Conservation (phyloP, 2,888 invertebrate species). For the Opisthograptis luteolata region DNA sequence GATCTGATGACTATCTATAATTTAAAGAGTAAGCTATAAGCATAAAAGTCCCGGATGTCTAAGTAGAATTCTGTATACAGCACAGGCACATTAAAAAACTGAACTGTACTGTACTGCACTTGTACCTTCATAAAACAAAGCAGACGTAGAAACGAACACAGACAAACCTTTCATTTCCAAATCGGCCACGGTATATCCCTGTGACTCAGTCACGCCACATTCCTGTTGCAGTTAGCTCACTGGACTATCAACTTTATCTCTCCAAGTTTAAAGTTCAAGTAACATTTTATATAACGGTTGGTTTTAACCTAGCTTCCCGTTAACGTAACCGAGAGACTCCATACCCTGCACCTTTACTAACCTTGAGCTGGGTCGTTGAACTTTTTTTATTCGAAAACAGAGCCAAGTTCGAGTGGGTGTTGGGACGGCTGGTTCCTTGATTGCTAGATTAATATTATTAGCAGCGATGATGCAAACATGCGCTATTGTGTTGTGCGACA, state of each 20-base stretch:
- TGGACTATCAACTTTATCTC: conserved; percentile 11
- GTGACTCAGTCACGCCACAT: conserved; percentile 25
- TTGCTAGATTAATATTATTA: neutral
- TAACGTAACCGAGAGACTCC: conserved; percentile 40
- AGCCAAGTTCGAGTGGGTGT: conserved; percentile 13
- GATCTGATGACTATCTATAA: no score
- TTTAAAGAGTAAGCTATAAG: no score
- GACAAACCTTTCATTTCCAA: conserved; percentile 15
- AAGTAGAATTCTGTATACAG: no score
- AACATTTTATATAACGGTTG: conserved; percentile 9
- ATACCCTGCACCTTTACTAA: conserved; percentile 45
- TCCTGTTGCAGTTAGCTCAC: neutral
- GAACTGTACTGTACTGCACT: no score
- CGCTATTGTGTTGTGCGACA: neutral
- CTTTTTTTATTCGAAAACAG: conserved; percentile 15
- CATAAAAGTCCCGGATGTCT: no score
- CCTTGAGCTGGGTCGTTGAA: conserved; percentile 36
- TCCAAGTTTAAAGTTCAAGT: neutral
- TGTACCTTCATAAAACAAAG: conserved; percentile 15
- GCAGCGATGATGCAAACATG: conserved; percentile 1
- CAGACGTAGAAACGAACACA: conserved; percentile 5
- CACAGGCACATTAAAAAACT: neutral
- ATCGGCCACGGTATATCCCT: conserved; percentile 21
- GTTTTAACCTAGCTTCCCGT: conserved; percentile 38
- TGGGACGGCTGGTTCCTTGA: conserved; percentile 9